Base-by-base conservation (phyloP, 2,888 invertebrate genomes). In the Drosophila algonquin region DNA sequence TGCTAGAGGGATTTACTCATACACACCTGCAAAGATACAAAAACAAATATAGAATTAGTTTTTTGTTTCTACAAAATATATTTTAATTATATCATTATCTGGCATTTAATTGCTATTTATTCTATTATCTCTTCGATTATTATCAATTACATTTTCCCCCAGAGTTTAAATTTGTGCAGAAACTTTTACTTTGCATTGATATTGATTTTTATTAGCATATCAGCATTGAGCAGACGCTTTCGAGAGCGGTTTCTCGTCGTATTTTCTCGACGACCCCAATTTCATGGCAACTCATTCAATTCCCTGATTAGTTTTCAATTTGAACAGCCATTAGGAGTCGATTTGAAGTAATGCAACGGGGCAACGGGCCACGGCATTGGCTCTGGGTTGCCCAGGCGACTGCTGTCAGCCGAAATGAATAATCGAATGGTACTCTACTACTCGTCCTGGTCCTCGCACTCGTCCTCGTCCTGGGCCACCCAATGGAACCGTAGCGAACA, bases 21-120 rank as follows among this genome's bases (percentile, higher is more conserved):
- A 78, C 79, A 47, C 59, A 79, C 80, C 80, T 80, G 70, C 2
- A 79, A 79, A 16, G 68, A 73, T 0, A 79, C 8, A 14, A 14
- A 21, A 54, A 3, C 46, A 1, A 3, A 8, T 21, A 12, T 3
- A 0, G 0, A 50, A 48, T 79, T 53, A 76, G 53, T 48, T 59
- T 18, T 48, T 18, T 18, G 18, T 18, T 18, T 18, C 6, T 12
- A 32, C 9, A 32, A 32, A 35, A 35, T 48, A 18, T 0, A 10
- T n/a, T 56, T 24, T 46, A 8, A 24, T 12, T 21, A 0, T 6
- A 24, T 48, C 6, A 24, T 48, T 24, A 21, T 10, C 3, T 14
- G 12, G 18, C 12, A 12, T 14, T 14, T 40, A 40, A 6, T 40
- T 40, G 6, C 14, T 40, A 35, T 14, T 35, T 35, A 14, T 14